Conservation (phyloP, 2,113 vertebrate genomes). For the Heterochromis multidens region DNA sequence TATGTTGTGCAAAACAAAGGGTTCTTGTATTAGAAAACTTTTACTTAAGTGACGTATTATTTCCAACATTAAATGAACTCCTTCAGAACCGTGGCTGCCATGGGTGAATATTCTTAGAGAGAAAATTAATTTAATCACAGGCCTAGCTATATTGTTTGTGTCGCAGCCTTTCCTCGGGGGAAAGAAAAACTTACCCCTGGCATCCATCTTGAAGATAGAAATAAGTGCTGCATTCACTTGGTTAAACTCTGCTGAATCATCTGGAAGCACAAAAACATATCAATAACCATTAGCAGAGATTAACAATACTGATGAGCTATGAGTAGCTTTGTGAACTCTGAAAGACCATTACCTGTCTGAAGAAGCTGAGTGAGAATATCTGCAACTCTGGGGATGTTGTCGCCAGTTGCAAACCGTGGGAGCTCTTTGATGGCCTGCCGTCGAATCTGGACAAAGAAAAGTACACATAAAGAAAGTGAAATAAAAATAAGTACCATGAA, state of each 20-base stretch:
- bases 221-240: conserved; percentile 92
- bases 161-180: background rate
- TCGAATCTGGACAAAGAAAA: conserved; percentile 81
- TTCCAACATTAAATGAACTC: background rate
- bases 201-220: conserved; percentile 98
- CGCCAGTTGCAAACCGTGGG: conserved; percentile 93
- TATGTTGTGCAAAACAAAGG: background rate
- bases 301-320: background rate
- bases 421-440: conserved; percentile 97
- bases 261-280: conserved; percentile 63
- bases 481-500: background rate
- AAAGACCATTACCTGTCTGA: conserved; percentile 84
- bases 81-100: background rate
- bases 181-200: conserved; percentile 80
- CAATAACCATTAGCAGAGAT: background rate
- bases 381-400: conserved; percentile 93
- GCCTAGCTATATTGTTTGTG: background rate
- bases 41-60: background rate
- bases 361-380: conserved; percentile 96
- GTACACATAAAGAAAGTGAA: background rate
- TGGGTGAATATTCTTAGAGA: background rate
- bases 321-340: background rate
- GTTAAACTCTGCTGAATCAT: conserved; percentile 97
- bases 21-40: background rate
- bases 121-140: background rate